These are phyloP conservation scores for Lasioglossum baleicum DNA, from an alignment of 1,140 invertebrate species.

Conservation along the genomic window DNA sequence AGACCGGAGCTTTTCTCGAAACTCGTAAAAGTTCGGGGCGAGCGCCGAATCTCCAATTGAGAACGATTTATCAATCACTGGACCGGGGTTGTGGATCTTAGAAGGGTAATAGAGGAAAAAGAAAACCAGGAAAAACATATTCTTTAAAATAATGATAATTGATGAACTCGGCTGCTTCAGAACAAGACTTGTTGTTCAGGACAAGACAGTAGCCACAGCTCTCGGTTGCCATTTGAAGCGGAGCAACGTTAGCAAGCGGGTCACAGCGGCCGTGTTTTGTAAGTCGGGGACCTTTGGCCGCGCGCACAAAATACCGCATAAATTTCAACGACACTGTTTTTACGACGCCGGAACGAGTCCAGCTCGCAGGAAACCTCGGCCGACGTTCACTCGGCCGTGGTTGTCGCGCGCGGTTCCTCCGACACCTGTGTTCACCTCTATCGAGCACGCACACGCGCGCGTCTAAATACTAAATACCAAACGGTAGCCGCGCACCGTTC, in stretches of 20 bases:
- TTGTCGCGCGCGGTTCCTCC: constrained; percentile 27
- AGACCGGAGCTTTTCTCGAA: constrained; percentile 33
- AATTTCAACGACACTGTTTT: constrained; percentile 19
- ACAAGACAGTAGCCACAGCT: too few relatives aligned
- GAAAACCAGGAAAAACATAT: too few relatives aligned
- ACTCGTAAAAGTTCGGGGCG: constrained; percentile 6
- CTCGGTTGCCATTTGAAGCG: too few relatives aligned
- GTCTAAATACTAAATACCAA: constrained; percentile 29
- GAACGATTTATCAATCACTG: neutral
- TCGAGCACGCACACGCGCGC: constrained; percentile 42
- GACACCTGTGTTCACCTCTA: constrained; percentile 56
- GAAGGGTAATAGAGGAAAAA: too few relatives aligned
- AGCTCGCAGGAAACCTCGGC: constrained; percentile 65
- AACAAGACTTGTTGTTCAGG: too few relatives aligned
- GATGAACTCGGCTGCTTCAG: too few relatives aligned
- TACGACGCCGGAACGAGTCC: constrained; percentile 33
- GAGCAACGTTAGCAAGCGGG: neutral
- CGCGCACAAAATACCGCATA: constrained; percentile 25
- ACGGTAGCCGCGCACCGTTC: constrained; percentile 36
- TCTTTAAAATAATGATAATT: too few relatives aligned
- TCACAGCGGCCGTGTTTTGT: constrained; percentile 4
- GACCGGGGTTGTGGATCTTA: too few relatives aligned
- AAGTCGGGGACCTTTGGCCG: constrained; percentile 30
- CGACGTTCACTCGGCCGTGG: constrained; percentile 68
- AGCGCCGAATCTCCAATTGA: neutral